Base-by-base conservation (phyloP, 2,797 vertebrate species). In the Monodelphis domestica region DNA sequence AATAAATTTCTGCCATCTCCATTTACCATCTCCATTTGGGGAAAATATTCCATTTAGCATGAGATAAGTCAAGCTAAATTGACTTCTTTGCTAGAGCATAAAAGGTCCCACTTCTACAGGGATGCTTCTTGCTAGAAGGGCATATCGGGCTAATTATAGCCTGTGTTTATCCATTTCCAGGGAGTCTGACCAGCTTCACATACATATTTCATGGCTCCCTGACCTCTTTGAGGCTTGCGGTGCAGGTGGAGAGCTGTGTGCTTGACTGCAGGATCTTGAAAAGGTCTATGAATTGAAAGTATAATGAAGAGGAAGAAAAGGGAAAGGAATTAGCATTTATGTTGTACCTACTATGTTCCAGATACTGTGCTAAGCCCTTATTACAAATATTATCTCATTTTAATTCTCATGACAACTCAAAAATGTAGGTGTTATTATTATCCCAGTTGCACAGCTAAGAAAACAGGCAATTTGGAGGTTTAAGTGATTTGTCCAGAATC, bases 141-240 rank as follows among this genome's bases (percentile, higher is more conserved):
- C 9, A 91, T 88, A 92, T 1, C 0, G 53, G 96, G n/a, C 87
- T 94, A 95, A 53, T 96, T 95, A 38, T 93, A 0, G 0, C 95
- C 91, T 90, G 4, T 53, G 90, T 95, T 96, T 95, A 94, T 90
- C 30, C 78, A 87, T 89, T 84, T 93, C 4, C 1, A 93, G 92
- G 53, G 70, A 84, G 89, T 88, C 94, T 96, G 95, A 92, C 87
- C 53, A n/a, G 57, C 55, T 96, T 63, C 51, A 90, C 93, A 96
- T 97, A 92, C 97, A 93, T 97, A 95, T 95, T 97, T 97, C 97
- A 97, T 96, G 94, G 96, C 7, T 89, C 56, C 94, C 12, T 7
- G n/a, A 53, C 2, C 54, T 97, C 93, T 94, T 96, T 0, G 57
- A 95, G 95, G 96, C 94, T 95, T 90, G 78, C 90, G 0, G 89